Evolutionary conservation across 1,140 invertebrate genomes (phyloP), one percentile per base, ranked within the genome.

Genomic region (Brachionus calyciflorus): DNA sequence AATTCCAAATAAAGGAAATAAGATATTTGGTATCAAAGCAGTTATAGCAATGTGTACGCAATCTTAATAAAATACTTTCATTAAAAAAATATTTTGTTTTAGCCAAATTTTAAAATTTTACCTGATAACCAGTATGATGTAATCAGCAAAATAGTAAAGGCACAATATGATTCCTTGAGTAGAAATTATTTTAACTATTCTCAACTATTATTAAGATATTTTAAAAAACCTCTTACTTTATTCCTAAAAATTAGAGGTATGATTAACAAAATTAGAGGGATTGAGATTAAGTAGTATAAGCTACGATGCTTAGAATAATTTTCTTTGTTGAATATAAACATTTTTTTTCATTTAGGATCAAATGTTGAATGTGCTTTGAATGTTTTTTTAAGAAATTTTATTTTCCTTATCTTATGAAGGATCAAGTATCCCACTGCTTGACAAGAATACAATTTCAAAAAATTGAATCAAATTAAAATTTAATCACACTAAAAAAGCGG

Each of bases 1-100:
- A 41, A 65, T 65, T 21, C 60, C 60, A 44, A 65, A 65, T 7
- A 65, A 4, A 14, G 60, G 60, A 44, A 65, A 65, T 41, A 65
- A 65, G 1, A 65, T 21, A 0, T 19, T 65, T 3, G 60, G 60
- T 41, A 65, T 24, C 1, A 65, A 21, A 14, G 37, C 17, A 41
- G 60, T 65, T 65, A 65, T 26, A 9, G 37, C 60, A 24, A 65
- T 40, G 21, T 6, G 2, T 24, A 65, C 44, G 10, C 60, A 65
- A 44, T 41, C 60, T 65, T 65, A 14, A n/a, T n/a, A n/a, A n/a
- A n/a, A n/a, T n/a, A n/a, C n/a, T 30, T 57, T 30, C 10, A 57
- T 28, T 51, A 51, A n/a, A 21, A 0, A 19, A 9, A 21, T 55
- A 19, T 28, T 55, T 28, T 1, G 6, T 49, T 26, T n/a, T n/a